Base-by-base conservation (phyloP, 2,888 invertebrate genomes). In the Tachina fera region DNA sequence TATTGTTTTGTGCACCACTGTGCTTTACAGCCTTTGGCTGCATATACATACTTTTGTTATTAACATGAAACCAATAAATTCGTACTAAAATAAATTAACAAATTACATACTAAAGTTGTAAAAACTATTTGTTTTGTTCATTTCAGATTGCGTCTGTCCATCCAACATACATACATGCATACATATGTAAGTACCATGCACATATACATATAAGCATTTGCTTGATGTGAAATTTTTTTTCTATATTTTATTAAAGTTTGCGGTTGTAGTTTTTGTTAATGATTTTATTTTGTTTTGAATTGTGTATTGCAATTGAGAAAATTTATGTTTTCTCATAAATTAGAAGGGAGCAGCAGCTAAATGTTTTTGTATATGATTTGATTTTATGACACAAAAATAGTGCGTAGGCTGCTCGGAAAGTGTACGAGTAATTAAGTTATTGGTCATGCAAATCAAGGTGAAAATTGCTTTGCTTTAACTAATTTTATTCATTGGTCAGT, bases 281-380 rank as follows among this genome's bases (percentile, higher is more conserved):
- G 41, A 41, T 53, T 75, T 53, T 1, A 11, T 39, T 65, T 65
- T 14, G 60, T 61, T 70, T 45, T 51, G 61, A 70, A 61, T 79
- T 79, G 47, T 83, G 70, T 47, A 70, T 67, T 45, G 16, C 71
- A 80, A 76, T 76, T 74, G 31, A 31, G 13, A 70, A 85, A 65
- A 86, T 82, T 86, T 86, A 86, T 86, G 82, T 86, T 74, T 51
- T 70, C 70, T 53, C 85, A 86, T 86, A 86, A 86, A 82, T 86
- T 86, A 86, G 82, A 86, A 86, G 78, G 85, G 82, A 86, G 82
- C 82, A 86, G 82, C 82, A 86, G 65, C 78, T 82, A 78, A 45
- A 79, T 65, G 51, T 58, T 75, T 53, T 68, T 14, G 2, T 39
- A 71, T 67, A 56, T 10, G 2, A 14, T 74, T 74, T 31, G 31